These are phyloP conservation scores for Nannobrachium achirus DNA, from an alignment of 2,113 vertebrate genomes.

Conservation along the genomic window DNA sequence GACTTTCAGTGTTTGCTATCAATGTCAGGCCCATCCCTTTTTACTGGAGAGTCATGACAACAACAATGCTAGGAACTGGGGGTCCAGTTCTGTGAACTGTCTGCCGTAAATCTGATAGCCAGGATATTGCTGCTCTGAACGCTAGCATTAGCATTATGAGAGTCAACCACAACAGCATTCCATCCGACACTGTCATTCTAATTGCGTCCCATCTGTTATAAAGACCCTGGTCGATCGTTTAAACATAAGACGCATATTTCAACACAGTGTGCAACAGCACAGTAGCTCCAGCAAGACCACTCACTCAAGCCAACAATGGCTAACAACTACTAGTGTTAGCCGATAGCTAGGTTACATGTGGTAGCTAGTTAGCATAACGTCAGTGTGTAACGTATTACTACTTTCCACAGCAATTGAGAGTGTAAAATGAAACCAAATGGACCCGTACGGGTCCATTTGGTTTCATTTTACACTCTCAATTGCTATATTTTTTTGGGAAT, in stretches of 20 bases:
- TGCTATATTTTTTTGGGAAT: too few relatives aligned
- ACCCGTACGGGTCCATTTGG: too few relatives aligned
- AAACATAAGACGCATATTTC: neutral
- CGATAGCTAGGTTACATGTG: constrained; percentile 66
- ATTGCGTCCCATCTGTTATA: neutral
- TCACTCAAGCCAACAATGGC: constrained; percentile 61
- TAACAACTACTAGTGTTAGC: constrained; percentile 54
- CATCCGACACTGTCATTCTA: constrained; percentile 14
- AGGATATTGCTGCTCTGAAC: constrained; percentile 16
- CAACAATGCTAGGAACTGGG: constrained; percentile 65
- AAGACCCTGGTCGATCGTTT: too few relatives aligned
- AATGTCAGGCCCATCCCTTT: constrained; percentile 39
- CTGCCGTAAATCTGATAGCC: constrained; percentile 49
- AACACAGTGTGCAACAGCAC: too few relatives aligned
- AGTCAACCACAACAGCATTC: neutral
- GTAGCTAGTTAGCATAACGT: constrained; percentile 44
- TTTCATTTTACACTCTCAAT: too few relatives aligned
- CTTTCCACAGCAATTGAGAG: too few relatives aligned
- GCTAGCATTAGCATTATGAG: neutral
- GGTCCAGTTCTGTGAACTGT: constrained; percentile 60
- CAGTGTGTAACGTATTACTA: neutral
- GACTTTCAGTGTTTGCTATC: constrained; percentile 25
- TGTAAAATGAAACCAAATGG: too few relatives aligned
- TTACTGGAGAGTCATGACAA: constrained; percentile 55
- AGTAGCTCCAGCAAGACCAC: constrained; percentile 23